phyloP scores from a whole-genome alignment of 2,797 vertebrate species.

The Melanotaenia trifasciata region DNA sequence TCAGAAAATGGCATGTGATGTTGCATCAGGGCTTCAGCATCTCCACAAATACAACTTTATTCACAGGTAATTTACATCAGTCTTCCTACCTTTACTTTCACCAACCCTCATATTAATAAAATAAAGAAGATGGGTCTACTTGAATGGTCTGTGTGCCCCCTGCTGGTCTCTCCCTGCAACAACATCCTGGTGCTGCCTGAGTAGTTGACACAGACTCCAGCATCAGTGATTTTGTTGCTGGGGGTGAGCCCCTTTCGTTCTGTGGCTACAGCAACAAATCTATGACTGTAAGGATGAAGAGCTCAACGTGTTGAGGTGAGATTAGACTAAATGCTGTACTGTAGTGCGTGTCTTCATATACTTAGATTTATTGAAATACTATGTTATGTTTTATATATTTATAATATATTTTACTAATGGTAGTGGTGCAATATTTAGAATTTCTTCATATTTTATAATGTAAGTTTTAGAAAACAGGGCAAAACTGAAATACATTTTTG shows the following conservation, averaged over 20 bases:
- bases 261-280: conserved; percentile 42
- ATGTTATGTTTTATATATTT: background rate
- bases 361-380: background rate
- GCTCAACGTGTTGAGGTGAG: conserved; percentile 55
- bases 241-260: conserved; percentile 79
- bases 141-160: conserved; percentile 47
- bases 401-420: background rate
- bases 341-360: background rate
- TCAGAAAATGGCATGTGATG: conserved; percentile 95
- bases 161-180: conserved; percentile 88
- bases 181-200: conserved; percentile 99
- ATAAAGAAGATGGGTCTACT: background rate
- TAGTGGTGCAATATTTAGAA: background rate
- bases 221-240: conserved; percentile 99
- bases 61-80: conserved; percentile 86
- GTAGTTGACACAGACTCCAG: conserved; percentile 93
- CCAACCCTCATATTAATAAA: background rate
- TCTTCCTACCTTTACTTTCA: conserved; percentile 1
- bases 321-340: conserved; percentile 4
- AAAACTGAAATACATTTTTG: background rate
- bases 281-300: conserved; percentile 17
- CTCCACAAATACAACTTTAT: conserved; percentile 95
- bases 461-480: background rate
- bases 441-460: background rate
- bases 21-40: conserved; percentile 92